Conservation (phyloP, 2,113 vertebrate species). For the Lanius collurio region DNA sequence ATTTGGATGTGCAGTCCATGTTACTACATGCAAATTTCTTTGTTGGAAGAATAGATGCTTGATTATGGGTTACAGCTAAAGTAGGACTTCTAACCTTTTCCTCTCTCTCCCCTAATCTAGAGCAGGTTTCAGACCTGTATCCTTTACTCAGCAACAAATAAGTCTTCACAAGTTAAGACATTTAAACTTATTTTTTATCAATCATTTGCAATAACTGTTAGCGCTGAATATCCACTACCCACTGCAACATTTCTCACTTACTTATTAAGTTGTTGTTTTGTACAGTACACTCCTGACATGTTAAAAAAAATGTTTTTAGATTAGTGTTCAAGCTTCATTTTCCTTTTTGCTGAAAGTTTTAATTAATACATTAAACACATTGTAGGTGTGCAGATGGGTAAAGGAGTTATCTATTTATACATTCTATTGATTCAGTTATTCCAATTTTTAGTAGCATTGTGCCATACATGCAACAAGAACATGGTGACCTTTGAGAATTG, state of each 20-base stretch:
- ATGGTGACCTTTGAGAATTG: conserved; percentile 41
- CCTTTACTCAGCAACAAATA: conserved; percentile 6
- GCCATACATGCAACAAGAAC: conserved; percentile 36
- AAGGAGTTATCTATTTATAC: conserved; percentile 66
- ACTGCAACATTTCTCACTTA: background rate
- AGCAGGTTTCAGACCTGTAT: background rate
- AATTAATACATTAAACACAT: conserved; percentile 68
- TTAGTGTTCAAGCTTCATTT: conserved; percentile 53
- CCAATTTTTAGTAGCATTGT: conserved; percentile 44
- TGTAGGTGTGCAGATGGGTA: conserved; percentile 61
- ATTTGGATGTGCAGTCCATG: background rate
- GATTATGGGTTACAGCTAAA: conserved; percentile 14
- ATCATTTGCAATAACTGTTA: conserved; percentile 9
- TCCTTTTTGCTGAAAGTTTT: conserved; percentile 60
- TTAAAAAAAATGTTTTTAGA: conserved; percentile 61
- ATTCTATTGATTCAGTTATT: conserved; percentile 61
- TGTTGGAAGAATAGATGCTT: background rate
- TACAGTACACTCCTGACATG: conserved; percentile 22
- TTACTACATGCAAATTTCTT: conserved; percentile 31
- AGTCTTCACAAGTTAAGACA: conserved; percentile 15
- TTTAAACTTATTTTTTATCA: background rate
- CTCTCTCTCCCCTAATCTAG: conserved; percentile 5
- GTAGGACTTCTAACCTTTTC: conserved; percentile 39
- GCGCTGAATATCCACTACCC: background rate
- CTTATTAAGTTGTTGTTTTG: conserved; percentile 32